Base-by-base conservation (phyloP, 1,140 invertebrate species). In the Acromyrmex echinatior region DNA sequence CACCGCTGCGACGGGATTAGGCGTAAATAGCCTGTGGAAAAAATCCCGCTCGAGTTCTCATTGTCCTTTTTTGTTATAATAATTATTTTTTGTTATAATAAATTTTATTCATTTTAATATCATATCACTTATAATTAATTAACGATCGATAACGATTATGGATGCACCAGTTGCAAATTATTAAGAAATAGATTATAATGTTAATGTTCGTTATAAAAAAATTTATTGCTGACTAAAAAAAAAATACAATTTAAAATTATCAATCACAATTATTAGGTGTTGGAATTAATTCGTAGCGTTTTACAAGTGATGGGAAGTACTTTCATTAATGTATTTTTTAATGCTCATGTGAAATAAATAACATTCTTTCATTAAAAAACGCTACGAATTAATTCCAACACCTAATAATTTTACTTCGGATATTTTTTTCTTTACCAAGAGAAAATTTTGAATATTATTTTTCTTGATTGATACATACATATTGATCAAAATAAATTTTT, bases 401-500 rank as follows among this genome's bases (percentile, higher is more conserved):
- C n/a, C n/a, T n/a, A n/a, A n/a, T n/a, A 12, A 31, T n/a, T 74
- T 53, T 35, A 56, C 5, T 31, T 73, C 2, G 39, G 0, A 1
- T 77, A 16, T 62, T 25, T 77, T 16, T 21, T 21, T 21, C 21
- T 21, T 1, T 35, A 35, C 14, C 18, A 76, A 58, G 35, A 6
- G 14, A 39, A 49, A 49, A 16, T 6, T 58, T 39, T 5, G 9
- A 28, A 12, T 76, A 21, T 21, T 35, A 12, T 62, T 60, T 77
- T 58, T n/a, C 10, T 62, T 62, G 5, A 18, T 65, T 3, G 35
- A 56, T 39, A 39, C 12, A 56, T 39, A 39, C 18, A 35, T 35
- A 4, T 28, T 14, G n/a, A 65, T 66, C 35, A 16, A 65, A 74
- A 88, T 73, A 79, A 81, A 81, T 81, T 81, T 87, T 71, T 3